Base-by-base conservation (phyloP, 30 jellyfish, hydroid and myxozoan species). In the Aurelia aurita region DNA sequence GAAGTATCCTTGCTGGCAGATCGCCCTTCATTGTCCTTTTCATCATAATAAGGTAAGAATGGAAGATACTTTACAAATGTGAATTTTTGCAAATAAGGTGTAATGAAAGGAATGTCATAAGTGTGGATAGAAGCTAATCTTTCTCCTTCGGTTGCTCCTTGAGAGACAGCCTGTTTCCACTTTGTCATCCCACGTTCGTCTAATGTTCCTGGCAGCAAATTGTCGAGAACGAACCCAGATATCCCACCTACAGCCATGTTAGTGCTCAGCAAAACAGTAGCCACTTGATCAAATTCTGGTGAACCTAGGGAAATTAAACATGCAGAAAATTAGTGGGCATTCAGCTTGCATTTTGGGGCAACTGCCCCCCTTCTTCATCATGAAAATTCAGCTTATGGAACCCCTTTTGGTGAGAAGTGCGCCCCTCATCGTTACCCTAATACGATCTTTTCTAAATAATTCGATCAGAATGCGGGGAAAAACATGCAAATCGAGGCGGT, bases 231-330 rank as follows among this genome's bases (percentile, higher is more conserved):
- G 61, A 87, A 87, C 20, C 97, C 98, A 51, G 91, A 75, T 21
- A 82, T 15, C 29, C 98, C 98, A 12, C 97, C 97, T 11, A 93
- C 97, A 10, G 95, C 94, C 98, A 93, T 93, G 62, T 86, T 85
- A 21, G 98, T 93, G 71, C 90, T 73, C 87, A 93, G 87, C 22
- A 93, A 31, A 0, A 93, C 98, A 10, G 89, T 79, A 6, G 78
- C 31, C 64, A 93, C 78, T 69, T 93, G 98, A 79, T 84, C 91
- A 13, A 82, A 63, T 45, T 74, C 87, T 25, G 58, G 27, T 1
- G 82, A 46, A 39, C 97, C 97, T 89, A 4, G 0, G 47, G 47
- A 35, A 35, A 35, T 9, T 27, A 39, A 77, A 73, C 8, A 8
- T 22, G 34, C 35, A 39, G 6, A 59, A 1, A 3, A 5, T 1